These are phyloP conservation scores for Heteropelma amictum DNA, from an alignment of 2,888 invertebrate genomes.

Conservation along the genomic window DNA sequence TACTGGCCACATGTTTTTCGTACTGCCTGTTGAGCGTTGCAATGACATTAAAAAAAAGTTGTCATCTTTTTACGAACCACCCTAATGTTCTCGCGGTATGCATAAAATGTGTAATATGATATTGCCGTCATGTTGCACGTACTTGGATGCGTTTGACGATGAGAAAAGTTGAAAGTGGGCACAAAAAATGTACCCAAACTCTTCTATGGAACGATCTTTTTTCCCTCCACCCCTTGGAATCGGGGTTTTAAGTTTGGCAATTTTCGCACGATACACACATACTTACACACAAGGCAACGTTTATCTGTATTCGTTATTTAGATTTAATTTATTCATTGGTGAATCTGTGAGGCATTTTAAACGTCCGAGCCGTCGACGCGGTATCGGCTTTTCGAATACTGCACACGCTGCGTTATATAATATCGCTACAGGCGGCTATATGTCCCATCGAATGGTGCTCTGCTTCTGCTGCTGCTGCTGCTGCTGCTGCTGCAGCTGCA, in stretches of 20 bases:
- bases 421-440: constrained; percentile 6
- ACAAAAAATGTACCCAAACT: constrained; percentile 6
- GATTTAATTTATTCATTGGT: constrained; percentile 67
- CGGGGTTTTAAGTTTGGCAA: constrained; percentile 26
- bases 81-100: not conserved
- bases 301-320: constrained; percentile 49
- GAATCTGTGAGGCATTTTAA: constrained; percentile 61
- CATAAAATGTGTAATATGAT: not conserved
- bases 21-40: too few species aligned
- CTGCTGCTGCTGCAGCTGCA: constrained; percentile 38
- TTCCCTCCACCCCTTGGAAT: not conserved
- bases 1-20: too few species aligned
- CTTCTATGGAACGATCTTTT: too few species aligned
- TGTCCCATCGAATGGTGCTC: constrained; percentile 30
- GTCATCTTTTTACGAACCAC: too few species aligned
- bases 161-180: constrained; percentile 26
- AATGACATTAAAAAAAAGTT: too few species aligned
- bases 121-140: constrained; percentile 19
- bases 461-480: constrained; percentile 38
- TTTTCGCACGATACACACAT: too few species aligned
- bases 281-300: not conserved
- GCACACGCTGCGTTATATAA: constrained; percentile 35
- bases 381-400: constrained; percentile 61
- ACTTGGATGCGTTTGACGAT: constrained; percentile 20
- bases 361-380: constrained; percentile 55